A percentile compares a stretch with the other conserved stretches of the same genome.
Evolutionary conservation across 2,888 invertebrate genomes (phyloP).

Genomic region (Conistra vaccinii): DNA sequence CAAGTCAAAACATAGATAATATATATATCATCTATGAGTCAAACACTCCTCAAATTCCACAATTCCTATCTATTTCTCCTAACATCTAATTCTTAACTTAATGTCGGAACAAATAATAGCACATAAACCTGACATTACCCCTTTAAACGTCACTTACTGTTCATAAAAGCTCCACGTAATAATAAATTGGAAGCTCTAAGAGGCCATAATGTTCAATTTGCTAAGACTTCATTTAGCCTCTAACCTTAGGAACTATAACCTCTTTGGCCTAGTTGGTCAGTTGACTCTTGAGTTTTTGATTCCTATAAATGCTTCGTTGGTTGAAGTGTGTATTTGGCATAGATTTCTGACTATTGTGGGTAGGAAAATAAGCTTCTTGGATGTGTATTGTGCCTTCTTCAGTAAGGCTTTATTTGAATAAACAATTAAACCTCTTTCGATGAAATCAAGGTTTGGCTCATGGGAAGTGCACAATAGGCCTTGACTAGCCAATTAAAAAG

Average conservation of each 20-base stretch:
- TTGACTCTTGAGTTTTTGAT: conserved; percentile 16
- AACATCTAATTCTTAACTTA: not conserved
- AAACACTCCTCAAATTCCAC: not conserved
- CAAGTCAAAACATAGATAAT: too few species aligned
- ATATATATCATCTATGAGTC: too few species aligned
- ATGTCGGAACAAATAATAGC: conserved; percentile 12
- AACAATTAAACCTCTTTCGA: not conserved
- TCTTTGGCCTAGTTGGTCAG: conserved; percentile 51
- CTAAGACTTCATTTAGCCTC: conserved; percentile 33
- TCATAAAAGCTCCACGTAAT: conserved; percentile 21
- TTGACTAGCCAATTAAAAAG: not conserved
- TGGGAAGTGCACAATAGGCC: not conserved
- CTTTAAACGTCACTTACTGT: conserved; percentile 9
- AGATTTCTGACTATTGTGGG: conserved; percentile 19
- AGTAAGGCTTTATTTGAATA: not conserved
- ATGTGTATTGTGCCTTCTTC: not conserved
- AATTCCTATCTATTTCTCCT: not conserved
- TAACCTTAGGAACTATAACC: conserved; percentile 29
- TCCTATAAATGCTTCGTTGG: not conserved
- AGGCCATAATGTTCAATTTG: conserved; percentile 45
- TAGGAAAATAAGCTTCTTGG: conserved; percentile 33
- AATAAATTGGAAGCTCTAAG: conserved; percentile 33
- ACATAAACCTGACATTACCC: not conserved
- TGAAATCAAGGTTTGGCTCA: not conserved
- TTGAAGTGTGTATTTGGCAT: conserved; percentile 39